Evolutionary conservation across 2,113 vertebrate genomes (phyloP), one percentile per base, ranked within the genome.

Genomic region (Phylloscopus trochilus): DNA sequence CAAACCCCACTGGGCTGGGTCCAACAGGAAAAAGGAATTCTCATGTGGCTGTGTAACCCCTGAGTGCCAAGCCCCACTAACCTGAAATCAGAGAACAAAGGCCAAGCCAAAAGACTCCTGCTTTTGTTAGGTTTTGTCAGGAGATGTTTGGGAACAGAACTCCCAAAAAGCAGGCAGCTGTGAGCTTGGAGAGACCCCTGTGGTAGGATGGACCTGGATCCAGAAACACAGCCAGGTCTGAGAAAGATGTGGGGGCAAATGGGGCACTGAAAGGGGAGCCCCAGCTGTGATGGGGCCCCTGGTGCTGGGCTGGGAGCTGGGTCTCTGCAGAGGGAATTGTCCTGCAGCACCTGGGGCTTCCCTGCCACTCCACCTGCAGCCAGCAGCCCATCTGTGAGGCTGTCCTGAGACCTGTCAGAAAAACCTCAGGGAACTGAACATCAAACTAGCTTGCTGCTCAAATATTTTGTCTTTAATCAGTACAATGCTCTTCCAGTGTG

Each of bases 221-320:
- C 46, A 33, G 10, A 27, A 41, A 24, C 24, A 23, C 11, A 46
- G 44, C 13, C 2, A 3, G 14, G 3, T 11, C 51, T 37, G 15
- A 67, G 66, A 33, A 33, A 24, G 1, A 13, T 1, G 2, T 18
- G 47, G 11, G 26, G 43, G 10, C 10, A 62, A 70, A 52, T 0
- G 2, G 7, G 60, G 13, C 0, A 1, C 43, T 27, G 35, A 28
- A 20, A 64, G 4, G 24, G 21, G 13, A 69, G 2, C 10, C 26
- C 15, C 11, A 9, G 46, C 52, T 2, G 2, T 0, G 11, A 9
- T 0, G 1, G 21, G 35, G 39, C 3, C 31, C 5, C 12, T 28
- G 20, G 20, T 19, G 52, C 69, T 46, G 49, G 33, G 46, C 15
- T 4, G 6, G 69, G 43, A 79, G n/a, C 6, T 1, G 3, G 24